Conservation (phyloP, 2,797 vertebrate genomes). For the Cheirogaleus major region DNA sequence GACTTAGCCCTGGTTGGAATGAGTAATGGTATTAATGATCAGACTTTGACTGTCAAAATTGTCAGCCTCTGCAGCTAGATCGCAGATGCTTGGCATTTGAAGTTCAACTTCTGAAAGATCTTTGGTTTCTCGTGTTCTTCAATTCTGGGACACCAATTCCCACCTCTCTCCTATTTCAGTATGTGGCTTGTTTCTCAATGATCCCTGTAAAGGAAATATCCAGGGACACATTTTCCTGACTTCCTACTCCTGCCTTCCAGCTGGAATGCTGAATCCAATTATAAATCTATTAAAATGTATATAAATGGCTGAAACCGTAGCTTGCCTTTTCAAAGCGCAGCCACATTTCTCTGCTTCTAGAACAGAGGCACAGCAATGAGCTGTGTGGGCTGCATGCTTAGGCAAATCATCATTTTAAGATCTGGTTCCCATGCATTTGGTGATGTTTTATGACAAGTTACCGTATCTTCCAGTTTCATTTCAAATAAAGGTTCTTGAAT, state of each 20-base stretch:
- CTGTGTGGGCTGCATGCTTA: not conserved
- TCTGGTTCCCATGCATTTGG: not conserved
- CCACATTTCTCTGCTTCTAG: slow-evolving; percentile 59
- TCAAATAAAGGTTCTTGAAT: slow-evolving; percentile 41
- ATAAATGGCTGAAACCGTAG: slow-evolving; percentile 69
- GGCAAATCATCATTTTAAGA: slow-evolving; percentile 48
- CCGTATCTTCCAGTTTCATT: not conserved
- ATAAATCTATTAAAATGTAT: slow-evolving; percentile 81
- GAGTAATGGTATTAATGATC: slow-evolving; percentile 47
- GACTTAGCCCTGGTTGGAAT: slow-evolving; percentile 44
- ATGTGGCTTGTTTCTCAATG: slow-evolving; percentile 65
- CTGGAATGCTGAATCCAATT: slow-evolving; percentile 84
- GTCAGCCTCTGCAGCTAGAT: slow-evolving; percentile 34
- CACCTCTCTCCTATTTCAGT: slow-evolving; percentile 47
- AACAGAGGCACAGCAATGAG: not conserved
- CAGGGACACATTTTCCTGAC: slow-evolving; percentile 58
- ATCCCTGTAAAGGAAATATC: slow-evolving; percentile 72
- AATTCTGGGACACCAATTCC: not conserved
- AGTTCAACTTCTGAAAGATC: slow-evolving; percentile 38
- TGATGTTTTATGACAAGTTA: not conserved
- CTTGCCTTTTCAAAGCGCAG: slow-evolving; percentile 58
- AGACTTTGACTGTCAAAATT: slow-evolving; percentile 60
- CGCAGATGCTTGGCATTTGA: slow-evolving; percentile 16
- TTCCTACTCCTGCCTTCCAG: slow-evolving; percentile 77
- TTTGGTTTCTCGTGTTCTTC: not conserved